Percentiles rank a stretch among this genome's conserved stretches.
phyloP scores from a whole-genome alignment of 2,113 vertebrate genomes.

The Oryzias celebensis region DNA sequence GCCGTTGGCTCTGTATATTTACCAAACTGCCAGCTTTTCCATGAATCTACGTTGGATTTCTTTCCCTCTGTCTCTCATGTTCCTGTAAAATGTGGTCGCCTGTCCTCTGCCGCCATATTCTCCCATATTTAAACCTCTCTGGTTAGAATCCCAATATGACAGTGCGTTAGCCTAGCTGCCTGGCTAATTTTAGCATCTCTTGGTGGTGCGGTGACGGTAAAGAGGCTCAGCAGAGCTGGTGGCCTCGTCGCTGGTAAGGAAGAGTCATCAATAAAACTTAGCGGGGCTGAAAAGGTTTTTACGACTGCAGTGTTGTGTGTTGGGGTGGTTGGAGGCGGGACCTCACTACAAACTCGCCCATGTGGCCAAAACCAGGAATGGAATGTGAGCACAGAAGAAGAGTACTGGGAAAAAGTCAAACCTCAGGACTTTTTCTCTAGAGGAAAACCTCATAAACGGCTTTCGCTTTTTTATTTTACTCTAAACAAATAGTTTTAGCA shows the following conservation, averaged over 20 bases:
- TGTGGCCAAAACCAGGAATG: conserved; percentile 36
- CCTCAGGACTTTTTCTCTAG: conserved; percentile 20
- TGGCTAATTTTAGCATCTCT: conserved; percentile 72
- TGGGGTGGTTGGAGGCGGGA: conserved; percentile 40
- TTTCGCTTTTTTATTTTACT: conserved; percentile 36
- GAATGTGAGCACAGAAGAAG: conserved; percentile 11
- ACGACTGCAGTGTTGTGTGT: conserved; percentile 23
- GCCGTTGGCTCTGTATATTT: conserved; percentile 38
- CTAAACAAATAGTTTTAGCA: background rate
- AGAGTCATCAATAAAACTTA: conserved; percentile 70
- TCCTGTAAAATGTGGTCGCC: conserved; percentile 57
- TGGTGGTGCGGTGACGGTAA: conserved; percentile 61
- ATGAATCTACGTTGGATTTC: conserved; percentile 39
- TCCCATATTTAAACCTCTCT: conserved; percentile 58
- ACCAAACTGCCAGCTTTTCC: conserved; percentile 43
- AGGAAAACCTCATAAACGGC: conserved; percentile 20
- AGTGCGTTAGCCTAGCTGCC: conserved; percentile 46
- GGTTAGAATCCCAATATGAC: conserved; percentile 59
- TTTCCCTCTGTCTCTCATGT: conserved; percentile 1
- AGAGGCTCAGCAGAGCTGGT: conserved; percentile 57
- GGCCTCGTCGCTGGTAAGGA: conserved; percentile 68
- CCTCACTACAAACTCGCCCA: conserved; percentile 47
- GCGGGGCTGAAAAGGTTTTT: conserved; percentile 63
- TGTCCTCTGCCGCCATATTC: conserved; percentile 31
- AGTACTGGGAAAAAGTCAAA: conserved; percentile 13